Evolutionary conservation across 2,888 invertebrate species (phyloP).

Genomic region (Spicauda simplicius): DNA sequence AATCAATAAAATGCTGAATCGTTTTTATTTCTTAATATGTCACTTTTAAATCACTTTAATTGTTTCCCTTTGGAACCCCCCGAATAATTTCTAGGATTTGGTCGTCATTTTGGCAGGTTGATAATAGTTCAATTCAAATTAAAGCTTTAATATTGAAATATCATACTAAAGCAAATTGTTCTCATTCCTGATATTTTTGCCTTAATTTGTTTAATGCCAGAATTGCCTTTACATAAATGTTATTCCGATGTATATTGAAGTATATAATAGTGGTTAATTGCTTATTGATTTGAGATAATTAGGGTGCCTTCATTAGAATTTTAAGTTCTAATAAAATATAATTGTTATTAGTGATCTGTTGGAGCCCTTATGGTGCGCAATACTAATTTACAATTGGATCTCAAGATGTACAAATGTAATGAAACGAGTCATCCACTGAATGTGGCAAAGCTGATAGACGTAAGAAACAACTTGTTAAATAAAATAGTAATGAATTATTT

Average conservation of each 20-base stretch:
- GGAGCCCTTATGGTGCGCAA: neutral
- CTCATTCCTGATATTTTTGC: neutral
- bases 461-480: conserved; percentile 64
- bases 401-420: conserved; percentile 63
- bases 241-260: conserved; percentile 44
- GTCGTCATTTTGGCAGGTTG: too few species aligned
- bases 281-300: conserved; percentile 39
- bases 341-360: conserved; percentile 11
- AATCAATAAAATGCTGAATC: too few species aligned
- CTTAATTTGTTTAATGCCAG: conserved; percentile 51
- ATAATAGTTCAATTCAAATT: too few species aligned
- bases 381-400: conserved; percentile 63
- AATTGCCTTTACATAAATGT: conserved; percentile 60
- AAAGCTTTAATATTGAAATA: too few species aligned
- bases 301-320: conserved; percentile 29
- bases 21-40: too few species aligned
- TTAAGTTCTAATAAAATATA: conserved; percentile 28
- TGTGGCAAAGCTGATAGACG: conserved; percentile 59
- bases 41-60: too few species aligned
- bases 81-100: too few species aligned
- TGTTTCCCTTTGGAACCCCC: too few species aligned
- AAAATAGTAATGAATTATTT: conserved; percentile 65
- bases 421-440: conserved; percentile 6
- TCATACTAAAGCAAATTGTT: neutral
- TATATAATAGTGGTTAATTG: conserved; percentile 27